Evolutionary conservation across 2,113 vertebrate genomes (phyloP), one percentile per base, ranked within the genome.

Genomic region (Balaenoptera acutorostrata): DNA sequence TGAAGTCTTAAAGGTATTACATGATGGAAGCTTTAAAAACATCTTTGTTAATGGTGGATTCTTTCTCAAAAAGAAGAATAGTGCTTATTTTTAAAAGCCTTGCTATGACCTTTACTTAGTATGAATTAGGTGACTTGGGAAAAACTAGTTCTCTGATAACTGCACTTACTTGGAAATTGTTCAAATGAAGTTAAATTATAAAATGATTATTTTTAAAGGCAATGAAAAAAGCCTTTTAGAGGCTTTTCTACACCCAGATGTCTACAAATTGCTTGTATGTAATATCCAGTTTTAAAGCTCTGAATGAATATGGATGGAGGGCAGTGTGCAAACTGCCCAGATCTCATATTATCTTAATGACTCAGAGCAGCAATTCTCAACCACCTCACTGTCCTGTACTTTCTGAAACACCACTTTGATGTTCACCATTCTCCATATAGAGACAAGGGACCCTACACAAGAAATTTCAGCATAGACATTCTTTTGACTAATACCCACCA

Each of bases 171-270:
- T 84, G 95, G 97, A 97, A 13, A 44, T 96, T 96, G 92, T 93
- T 96, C 75, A 93, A 93, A 97, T 97, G 87, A 97, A 97, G 75
- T 95, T 96, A 85, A 93, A 69, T 84, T 96, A 97, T 97, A 29
- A 96, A 97, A 82, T 97, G 69, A 88, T 49, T 97, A 68, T 55
- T 97, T 97, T 97, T 88, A 93, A 92, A 94, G 75, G 69, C 63
- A 97, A 91, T 72, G 92, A 88, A 95, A 94, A 92, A 93, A 90
- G 2, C 11, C 69, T 93, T 98, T 96, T 74, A 97, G 94, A 97
- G 83, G 5, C 41, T 93, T 93, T 49, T 78, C 17, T 95, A 75
- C 25, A 63, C n/a, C 63, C 44, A 83, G 13, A 84, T 90, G 8
- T 64, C 85, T 95, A 71, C 39, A 96, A 96, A 96, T 97, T 18